phyloP scores from a whole-genome alignment of 2,113 vertebrate species.

The Coracopsis vasa region DNA sequence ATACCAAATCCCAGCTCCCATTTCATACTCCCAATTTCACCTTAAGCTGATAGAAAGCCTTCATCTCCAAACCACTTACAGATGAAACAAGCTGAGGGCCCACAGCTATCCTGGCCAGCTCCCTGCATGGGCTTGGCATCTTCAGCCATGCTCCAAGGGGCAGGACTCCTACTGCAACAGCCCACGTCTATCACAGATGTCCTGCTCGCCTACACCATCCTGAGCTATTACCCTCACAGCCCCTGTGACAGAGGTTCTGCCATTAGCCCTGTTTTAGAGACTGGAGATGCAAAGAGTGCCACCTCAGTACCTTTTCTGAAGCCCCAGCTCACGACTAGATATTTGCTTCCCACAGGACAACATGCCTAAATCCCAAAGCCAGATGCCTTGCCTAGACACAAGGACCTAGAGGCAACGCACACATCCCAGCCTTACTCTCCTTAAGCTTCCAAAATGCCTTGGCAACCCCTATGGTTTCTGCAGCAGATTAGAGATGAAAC shows the following conservation, averaged over 20 bases:
- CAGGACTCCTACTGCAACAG: neutral
- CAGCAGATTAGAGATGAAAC: neutral
- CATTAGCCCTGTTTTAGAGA: neutral
- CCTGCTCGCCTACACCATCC: neutral
- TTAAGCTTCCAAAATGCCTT: neutral
- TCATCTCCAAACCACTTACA: neutral
- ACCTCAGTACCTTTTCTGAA: neutral
- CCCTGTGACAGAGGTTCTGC: neutral
- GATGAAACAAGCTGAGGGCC: rapidly evolving
- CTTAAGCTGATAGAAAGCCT: neutral
- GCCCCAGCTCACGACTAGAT: neutral
- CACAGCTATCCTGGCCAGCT: neutral
- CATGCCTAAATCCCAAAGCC: neutral
- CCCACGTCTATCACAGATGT: rapidly evolving
- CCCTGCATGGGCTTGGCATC: neutral
- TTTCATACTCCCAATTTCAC: neutral
- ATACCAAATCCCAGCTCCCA: neutral
- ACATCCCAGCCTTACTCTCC: neutral
- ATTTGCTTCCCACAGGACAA: neutral
- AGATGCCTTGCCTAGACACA: neutral
- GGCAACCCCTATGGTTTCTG: neutral
- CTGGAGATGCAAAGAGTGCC: neutral
- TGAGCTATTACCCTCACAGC: too few species aligned
- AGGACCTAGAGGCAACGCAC: neutral
- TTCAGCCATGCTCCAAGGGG: neutral